These are phyloP conservation scores for Austrolebias charrua DNA, from an alignment of 2,797 vertebrate species.

Conservation along the genomic window DNA sequence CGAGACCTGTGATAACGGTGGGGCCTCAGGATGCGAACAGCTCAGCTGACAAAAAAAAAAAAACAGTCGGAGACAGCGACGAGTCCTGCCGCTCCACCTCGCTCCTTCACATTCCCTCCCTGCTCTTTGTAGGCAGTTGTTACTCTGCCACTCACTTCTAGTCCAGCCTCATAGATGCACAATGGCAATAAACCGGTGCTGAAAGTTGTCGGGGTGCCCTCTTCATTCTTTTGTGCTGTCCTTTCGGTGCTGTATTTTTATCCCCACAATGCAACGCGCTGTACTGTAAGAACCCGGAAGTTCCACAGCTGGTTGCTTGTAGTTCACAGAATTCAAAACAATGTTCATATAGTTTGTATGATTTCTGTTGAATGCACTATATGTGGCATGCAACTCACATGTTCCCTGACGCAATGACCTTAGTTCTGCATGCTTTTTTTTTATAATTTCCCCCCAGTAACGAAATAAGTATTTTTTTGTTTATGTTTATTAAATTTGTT, in stretches of 20 bases:
- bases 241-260: constrained; percentile 83
- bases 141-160: constrained; percentile 43
- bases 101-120: constrained; percentile 65
- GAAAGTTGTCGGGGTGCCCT: constrained; percentile 51
- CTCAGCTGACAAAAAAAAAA: constrained; percentile 57
- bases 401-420: too few relatives aligned
- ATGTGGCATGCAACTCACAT: too few relatives aligned
- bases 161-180: constrained; percentile 26
- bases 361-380: too few relatives aligned
- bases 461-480: too few relatives aligned
- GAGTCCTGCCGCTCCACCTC: constrained; percentile 53
- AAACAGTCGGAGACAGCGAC: constrained; percentile 59
- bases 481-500: too few relatives aligned
- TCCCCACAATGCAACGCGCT: constrained; percentile 87
- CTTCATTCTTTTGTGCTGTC: constrained; percentile 72
- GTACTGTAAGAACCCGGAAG: constrained; percentile 67
- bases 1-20: constrained; percentile 40
- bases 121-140: constrained; percentile 35
- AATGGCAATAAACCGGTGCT: constrained; percentile 29
- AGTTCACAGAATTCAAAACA: not conserved
- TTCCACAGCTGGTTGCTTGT: constrained; percentile 26
- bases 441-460: too few relatives aligned
- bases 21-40: constrained; percentile 68
- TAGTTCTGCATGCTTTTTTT: too few relatives aligned
- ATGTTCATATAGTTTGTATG: not conserved